phyloP scores from a whole-genome alignment of 2,113 vertebrate species.

The Erythrocebus patas region DNA sequence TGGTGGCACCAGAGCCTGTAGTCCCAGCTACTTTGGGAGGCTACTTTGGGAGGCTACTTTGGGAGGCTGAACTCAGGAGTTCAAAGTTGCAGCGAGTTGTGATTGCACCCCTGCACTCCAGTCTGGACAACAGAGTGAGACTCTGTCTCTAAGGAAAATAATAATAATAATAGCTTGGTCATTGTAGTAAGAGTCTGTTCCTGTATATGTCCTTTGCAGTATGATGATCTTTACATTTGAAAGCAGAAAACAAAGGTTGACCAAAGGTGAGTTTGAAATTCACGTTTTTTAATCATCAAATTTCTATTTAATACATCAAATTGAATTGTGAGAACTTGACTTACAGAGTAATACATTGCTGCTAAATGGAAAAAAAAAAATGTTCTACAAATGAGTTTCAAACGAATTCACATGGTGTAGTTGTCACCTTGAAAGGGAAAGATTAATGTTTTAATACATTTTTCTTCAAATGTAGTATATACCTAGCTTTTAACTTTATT shows the following conservation, averaged over 20 bases:
- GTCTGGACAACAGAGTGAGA: too few species aligned
- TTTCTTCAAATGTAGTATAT: slow-evolving; percentile 1
- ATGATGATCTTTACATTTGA: not conserved
- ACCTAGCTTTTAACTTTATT: not conserved
- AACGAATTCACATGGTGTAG: not conserved
- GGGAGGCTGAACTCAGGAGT: too few species aligned
- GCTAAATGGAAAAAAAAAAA: not conserved
- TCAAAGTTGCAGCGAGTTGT: too few species aligned
- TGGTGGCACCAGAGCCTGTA: too few species aligned
- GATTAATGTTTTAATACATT: not conserved
- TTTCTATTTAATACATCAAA: not conserved
- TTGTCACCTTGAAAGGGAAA: not conserved
- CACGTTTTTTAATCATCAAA: not conserved
- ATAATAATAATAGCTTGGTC: not conserved
- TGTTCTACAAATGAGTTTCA: not conserved
- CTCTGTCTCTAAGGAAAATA: too few species aligned
- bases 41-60: too few species aligned
- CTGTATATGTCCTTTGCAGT: not conserved
- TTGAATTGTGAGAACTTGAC: not conserved
- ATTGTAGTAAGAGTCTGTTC: not conserved
- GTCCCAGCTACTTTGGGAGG: too few species aligned
- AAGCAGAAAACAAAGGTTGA: not conserved
- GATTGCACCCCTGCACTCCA: too few species aligned
- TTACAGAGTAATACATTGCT: not conserved
- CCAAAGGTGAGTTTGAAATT: not conserved